Conservation (phyloP, 1,140 invertebrate genomes). For the Coptotermes formosanus region DNA sequence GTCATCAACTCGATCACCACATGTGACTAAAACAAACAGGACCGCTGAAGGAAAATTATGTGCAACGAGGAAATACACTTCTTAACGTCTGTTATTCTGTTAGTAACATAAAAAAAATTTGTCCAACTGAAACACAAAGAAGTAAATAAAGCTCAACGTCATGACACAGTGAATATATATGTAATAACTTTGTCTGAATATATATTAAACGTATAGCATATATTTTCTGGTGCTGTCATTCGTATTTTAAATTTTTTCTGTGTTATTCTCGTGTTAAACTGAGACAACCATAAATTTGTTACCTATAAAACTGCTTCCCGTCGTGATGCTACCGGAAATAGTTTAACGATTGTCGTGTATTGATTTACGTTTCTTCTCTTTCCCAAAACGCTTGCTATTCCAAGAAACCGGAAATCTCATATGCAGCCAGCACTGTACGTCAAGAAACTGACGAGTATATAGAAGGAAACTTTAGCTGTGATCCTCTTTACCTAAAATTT, state of each 20-base stretch:
- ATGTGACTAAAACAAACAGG: not conserved
- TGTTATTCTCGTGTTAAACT: not conserved
- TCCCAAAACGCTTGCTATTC: not conserved
- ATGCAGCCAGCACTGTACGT: not conserved
- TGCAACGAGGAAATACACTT: not conserved
- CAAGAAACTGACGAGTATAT: not conserved
- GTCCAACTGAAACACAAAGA: not conserved
- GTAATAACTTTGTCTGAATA: not conserved
- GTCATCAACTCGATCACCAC: not conserved
- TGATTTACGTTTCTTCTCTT: not conserved
- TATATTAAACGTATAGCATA: not conserved
- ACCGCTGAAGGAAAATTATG: not conserved
- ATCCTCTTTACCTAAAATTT: not conserved
- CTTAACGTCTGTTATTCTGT: no score
- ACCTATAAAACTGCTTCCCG: not conserved
- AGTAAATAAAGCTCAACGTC: not conserved
- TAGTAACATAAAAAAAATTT: no score
- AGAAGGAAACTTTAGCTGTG: not conserved
- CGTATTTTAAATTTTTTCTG: not conserved
- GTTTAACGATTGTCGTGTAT: not conserved
- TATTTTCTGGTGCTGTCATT: not conserved
- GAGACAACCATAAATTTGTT: not conserved
- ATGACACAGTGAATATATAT: not conserved
- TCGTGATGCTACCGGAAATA: not conserved
- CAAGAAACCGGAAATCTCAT: not conserved